phyloP scores from a whole-genome alignment of 2,797 vertebrate genomes.

The Xenentodon cancila region DNA sequence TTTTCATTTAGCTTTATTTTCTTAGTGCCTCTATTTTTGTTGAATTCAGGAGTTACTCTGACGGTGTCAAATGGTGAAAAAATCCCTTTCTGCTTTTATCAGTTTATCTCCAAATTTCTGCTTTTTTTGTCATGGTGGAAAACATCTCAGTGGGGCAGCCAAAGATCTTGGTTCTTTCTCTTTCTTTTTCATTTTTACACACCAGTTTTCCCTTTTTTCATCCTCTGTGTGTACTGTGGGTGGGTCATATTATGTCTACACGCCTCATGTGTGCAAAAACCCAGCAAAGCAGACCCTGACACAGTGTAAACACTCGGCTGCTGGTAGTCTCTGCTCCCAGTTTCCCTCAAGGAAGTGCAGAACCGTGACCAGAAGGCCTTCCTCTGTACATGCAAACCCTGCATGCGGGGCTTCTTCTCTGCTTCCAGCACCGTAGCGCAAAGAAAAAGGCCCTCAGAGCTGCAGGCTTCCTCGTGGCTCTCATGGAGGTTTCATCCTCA shows the following conservation, averaged over 20 bases:
- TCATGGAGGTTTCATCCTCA: conserved; percentile 62
- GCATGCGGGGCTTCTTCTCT: conserved; percentile 24
- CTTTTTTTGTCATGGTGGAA: not conserved
- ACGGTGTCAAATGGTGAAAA: not conserved
- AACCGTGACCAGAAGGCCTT: conserved; percentile 35
- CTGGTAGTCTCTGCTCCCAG: conserved; percentile 42
- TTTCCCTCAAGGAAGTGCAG: conserved; percentile 61
- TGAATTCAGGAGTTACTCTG: not conserved
- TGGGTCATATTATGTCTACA: conserved; percentile 46
- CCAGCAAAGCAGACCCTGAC: conserved; percentile 38
- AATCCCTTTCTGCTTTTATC: not conserved
- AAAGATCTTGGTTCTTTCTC: not conserved
- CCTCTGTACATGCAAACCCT: not conserved
- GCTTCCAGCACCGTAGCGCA: conserved; percentile 26
- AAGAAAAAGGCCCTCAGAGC: conserved; percentile 69
- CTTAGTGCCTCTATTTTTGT: not conserved
- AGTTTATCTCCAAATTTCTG: conserved; percentile 1
- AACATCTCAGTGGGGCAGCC: not conserved
- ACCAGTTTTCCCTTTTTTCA: not conserved
- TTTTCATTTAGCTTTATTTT: conserved; percentile 32
- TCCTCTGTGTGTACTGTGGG: conserved; percentile 22
- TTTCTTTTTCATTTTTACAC: not conserved
- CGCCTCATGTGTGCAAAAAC: conserved; percentile 35
- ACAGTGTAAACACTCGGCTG: conserved; percentile 37
- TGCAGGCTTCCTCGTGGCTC: conserved; percentile 46